A percentile compares a stretch with the other conserved stretches of the same genome.
Evolutionary conservation across 2,797 vertebrate species (phyloP).

Genomic region (Silurus lanzhouensis): DNA sequence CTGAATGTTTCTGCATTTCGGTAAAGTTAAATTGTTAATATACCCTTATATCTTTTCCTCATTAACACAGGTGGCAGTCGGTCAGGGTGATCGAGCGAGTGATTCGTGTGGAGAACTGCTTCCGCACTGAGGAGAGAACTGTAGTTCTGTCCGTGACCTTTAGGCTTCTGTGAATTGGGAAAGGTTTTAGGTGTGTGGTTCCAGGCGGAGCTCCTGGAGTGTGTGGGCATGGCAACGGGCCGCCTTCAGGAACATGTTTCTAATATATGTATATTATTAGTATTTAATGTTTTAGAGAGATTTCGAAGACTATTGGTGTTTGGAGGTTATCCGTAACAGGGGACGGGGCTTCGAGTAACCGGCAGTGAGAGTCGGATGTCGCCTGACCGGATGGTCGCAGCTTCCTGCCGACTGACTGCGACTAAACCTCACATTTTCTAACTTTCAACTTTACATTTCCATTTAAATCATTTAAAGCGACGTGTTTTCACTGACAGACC

Average conservation of each 20-base stretch:
- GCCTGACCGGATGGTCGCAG: constrained; percentile 75
- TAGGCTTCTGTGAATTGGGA: neutral
- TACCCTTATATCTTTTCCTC: neutral
- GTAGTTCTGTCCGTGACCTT: neutral
- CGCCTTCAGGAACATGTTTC: neutral
- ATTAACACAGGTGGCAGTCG: neutral
- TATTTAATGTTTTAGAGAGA: too few species aligned
- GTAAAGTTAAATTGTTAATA: too few species aligned
- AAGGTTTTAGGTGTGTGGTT: neutral
- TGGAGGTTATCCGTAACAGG: neutral
- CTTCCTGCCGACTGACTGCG: too few species aligned
- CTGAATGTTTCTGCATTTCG: too few species aligned
- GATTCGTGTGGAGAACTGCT: neutral
- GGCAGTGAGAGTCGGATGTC: constrained; percentile 74
- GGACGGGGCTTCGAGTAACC: constrained; percentile 62
- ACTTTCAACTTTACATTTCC: too few species aligned
- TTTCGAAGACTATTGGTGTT: too few species aligned
- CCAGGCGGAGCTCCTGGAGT: neutral
- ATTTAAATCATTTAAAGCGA: too few species aligned
- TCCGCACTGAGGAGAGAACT: neutral
- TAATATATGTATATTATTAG: neutral
- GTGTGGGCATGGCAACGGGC: too few species aligned
- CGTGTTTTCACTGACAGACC: too few species aligned
- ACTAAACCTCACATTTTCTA: too few species aligned
- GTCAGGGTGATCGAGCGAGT: too few species aligned